A percentile compares a stretch with the other conserved stretches of the same genome.
Conservation (phyloP, 2,888 invertebrate species). For the Melinaea marsaeus region DNA sequence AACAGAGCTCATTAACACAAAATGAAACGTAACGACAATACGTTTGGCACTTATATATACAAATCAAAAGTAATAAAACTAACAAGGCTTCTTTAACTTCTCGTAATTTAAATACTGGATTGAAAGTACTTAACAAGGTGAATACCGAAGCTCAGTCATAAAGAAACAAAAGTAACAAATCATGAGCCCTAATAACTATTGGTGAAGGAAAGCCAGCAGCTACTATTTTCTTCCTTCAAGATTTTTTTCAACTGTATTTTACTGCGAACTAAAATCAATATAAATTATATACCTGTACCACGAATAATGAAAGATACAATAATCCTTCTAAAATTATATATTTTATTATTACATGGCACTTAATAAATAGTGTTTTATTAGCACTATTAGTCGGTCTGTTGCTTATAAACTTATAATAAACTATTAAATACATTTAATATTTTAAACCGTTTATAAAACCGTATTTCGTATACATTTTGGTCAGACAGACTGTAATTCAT, state of each 20-base stretch:
- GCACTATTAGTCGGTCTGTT: too few species aligned
- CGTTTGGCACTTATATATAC: not conserved
- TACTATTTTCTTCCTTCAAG: constrained; percentile 54
- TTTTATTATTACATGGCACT: too few species aligned
- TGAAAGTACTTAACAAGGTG: constrained; percentile 1
- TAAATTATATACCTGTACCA: constrained; percentile 46
- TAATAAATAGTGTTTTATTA: too few species aligned
- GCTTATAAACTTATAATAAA: too few species aligned
- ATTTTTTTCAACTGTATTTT: constrained; percentile 54
- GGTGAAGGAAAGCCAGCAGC: constrained; percentile 23
- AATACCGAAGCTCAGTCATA: constrained; percentile 1
- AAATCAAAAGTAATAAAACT: not conserved
- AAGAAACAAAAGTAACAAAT: constrained; percentile 7
- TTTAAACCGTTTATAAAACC: too few species aligned
- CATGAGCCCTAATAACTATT: constrained; percentile 15
- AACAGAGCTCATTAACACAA: not conserved
- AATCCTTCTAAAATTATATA: too few species aligned
- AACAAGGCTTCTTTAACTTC: not conserved
- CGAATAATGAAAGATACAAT: too few species aligned
- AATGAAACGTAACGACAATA: not conserved
- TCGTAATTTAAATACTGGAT: not conserved
- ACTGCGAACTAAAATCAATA: constrained; percentile 55
- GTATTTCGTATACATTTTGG: constrained; percentile 36
- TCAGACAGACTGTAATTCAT: too few species aligned
- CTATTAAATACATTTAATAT: too few species aligned